A percentile compares a stretch with the other conserved stretches of the same genome.
Conservation (phyloP, 2,888 invertebrate species). For the Stegophylla sp. region DNA sequence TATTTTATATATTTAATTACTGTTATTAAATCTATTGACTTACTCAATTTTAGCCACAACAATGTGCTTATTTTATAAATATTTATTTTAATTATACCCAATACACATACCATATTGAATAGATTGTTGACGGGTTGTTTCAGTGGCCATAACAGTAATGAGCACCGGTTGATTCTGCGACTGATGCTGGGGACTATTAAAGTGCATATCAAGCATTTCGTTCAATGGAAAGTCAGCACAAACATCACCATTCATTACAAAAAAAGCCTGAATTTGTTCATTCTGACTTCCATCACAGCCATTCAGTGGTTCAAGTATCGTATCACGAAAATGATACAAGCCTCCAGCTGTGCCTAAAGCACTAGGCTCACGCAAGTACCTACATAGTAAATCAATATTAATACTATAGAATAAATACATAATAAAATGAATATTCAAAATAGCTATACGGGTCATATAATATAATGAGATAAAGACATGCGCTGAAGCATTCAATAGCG, state of each 20-base stretch:
- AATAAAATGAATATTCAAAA: no score
- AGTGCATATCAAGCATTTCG: constrained; percentile 81
- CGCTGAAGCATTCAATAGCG: no score
- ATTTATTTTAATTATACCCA: no score
- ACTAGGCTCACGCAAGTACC: constrained; percentile 94
- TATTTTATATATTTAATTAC: no score
- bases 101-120: constrained; percentile 61
- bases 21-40: no score
- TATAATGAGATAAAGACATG: no score
- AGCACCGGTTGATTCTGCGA: constrained; percentile 65
- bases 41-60: no score
- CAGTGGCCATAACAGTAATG: constrained; percentile 82
- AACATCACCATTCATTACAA: constrained; percentile 96
- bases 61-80: no score
- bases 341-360: constrained; percentile 96
- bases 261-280: constrained; percentile 85
- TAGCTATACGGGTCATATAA: no score
- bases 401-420: no score
- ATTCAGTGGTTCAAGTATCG: constrained; percentile 74
- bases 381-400: constrained; percentile 64
- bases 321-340: constrained; percentile 95
- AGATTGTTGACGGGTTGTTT: constrained; percentile 94
- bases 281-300: constrained; percentile 63
- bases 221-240: constrained; percentile 93
- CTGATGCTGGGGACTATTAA: constrained; percentile 79